Conservation (phyloP, 2,888 invertebrate genomes). For the Caenorhabditis auriculariae region DNA sequence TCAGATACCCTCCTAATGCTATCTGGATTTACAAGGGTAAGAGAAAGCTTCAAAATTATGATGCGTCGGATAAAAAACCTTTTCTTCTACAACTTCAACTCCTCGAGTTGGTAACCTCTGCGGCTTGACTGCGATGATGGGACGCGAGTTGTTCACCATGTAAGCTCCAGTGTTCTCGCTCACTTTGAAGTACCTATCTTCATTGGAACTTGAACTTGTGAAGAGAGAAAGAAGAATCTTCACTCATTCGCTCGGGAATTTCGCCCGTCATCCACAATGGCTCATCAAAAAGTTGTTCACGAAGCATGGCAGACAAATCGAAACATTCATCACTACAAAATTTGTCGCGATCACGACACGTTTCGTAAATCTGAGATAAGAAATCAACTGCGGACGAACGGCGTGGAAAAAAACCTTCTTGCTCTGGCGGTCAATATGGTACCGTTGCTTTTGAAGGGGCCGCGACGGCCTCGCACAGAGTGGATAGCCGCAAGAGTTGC, state of each 20-base stretch:
- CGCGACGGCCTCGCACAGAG: constrained; percentile 11
- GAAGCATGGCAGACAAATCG: constrained; percentile 22
- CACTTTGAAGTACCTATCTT: constrained; percentile 5
- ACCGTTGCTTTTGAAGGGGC: constrained; percentile 23
- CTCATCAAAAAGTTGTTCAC: constrained; percentile 31
- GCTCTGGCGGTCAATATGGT: constrained; percentile 40
- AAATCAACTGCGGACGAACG: not conserved
- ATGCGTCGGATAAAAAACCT: too few relatives aligned
- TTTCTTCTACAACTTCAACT: not conserved
- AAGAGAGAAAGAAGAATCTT: constrained; percentile 3
- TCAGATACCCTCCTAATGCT: too few relatives aligned
- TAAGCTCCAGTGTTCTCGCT: not conserved
- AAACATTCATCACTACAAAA: constrained; percentile 36
- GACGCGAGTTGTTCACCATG: too few relatives aligned
- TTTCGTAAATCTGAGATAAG: constrained; percentile 25
- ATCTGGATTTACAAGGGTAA: too few relatives aligned
- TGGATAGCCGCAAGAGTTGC: constrained; percentile 30
- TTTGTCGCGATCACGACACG: constrained; percentile 30
- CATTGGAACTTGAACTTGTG: constrained; percentile 6
- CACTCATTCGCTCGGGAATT: constrained; percentile 11
- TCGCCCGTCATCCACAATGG: constrained; percentile 41
- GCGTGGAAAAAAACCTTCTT: constrained; percentile 26
- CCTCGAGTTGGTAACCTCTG: too few relatives aligned
- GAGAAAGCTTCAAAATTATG: too few relatives aligned
- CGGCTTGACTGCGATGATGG: too few relatives aligned